phyloP scores from a whole-genome alignment of 2,113 vertebrate genomes.

The Kryptolebias marmoratus region DNA sequence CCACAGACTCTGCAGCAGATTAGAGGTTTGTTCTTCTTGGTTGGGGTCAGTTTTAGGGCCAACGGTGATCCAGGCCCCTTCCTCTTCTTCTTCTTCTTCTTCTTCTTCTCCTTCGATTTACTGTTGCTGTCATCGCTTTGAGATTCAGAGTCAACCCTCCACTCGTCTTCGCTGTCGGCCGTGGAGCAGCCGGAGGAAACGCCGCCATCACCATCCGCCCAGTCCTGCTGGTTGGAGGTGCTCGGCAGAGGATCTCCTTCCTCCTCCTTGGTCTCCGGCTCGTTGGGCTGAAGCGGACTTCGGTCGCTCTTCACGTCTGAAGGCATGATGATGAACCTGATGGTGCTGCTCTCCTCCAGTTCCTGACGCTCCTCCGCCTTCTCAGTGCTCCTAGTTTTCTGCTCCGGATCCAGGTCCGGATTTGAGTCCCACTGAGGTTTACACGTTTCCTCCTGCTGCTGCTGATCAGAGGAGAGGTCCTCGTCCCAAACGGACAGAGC shows the following conservation, averaged over 20 bases:
- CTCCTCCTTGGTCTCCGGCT: neutral
- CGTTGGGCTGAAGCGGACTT: neutral
- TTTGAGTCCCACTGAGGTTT: slow-evolving; percentile 17
- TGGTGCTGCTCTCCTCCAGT: slow-evolving; percentile 21
- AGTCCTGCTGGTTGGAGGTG: slow-evolving; percentile 24
- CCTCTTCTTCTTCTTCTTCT: neutral
- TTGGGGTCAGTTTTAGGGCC: neutral
- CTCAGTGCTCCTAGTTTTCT: neutral
- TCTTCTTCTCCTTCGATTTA: neutral
- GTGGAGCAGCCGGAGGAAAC: neutral
- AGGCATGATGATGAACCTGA: slow-evolving; percentile 38
- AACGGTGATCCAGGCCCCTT: neutral
- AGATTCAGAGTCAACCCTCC: neutral
- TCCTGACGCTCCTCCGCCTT: neutral
- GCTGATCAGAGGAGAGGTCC: slow-evolving; percentile 26
- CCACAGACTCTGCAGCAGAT: slow-evolving; percentile 63
- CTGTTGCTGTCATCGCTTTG: too few relatives aligned
- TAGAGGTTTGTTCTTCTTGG: neutral
- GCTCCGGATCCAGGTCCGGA: neutral
- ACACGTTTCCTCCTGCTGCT: slow-evolving; percentile 8
- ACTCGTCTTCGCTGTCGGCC: slow-evolving; percentile 38
- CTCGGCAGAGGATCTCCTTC: slow-evolving; percentile 29
- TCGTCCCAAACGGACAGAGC: slow-evolving; percentile 54
- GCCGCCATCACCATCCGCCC: neutral
- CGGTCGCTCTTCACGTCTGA: slow-evolving; percentile 3